Percentiles rank a stretch among this genome's conserved stretches.
Conservation (phyloP, 2,797 vertebrate genomes). For the Distichodus sexfasciatus region DNA sequence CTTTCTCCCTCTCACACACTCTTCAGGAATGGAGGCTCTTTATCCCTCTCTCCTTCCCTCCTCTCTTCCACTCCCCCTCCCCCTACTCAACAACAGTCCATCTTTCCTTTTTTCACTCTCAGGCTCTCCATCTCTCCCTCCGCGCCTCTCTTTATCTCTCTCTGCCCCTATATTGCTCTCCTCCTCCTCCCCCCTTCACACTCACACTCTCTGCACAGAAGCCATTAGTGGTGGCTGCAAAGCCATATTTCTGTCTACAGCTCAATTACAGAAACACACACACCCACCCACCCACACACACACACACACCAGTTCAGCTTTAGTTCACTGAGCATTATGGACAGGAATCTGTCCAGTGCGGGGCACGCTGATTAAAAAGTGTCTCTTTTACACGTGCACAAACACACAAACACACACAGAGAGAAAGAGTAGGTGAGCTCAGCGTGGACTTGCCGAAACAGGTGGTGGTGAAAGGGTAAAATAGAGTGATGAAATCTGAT, state of each 20-base stretch:
- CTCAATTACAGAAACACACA: slow-evolving; percentile 47
- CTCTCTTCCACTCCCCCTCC: background rate
- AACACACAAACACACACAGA: slow-evolving; percentile 16
- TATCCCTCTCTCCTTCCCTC: slow-evolving; percentile 15
- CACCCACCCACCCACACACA: slow-evolving; percentile 5
- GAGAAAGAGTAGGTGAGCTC: slow-evolving; percentile 8
- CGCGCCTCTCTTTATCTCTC: slow-evolving; percentile 21
- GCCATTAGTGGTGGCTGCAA: slow-evolving; percentile 50
- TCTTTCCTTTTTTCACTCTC: slow-evolving; percentile 31
- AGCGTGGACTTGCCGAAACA: slow-evolving; percentile 35
- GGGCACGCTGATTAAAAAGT: slow-evolving; percentile 34
- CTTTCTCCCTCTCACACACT: slow-evolving; percentile 45
- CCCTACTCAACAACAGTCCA: background rate
- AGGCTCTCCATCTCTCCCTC: slow-evolving; percentile 52
- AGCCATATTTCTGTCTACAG: slow-evolving; percentile 56
- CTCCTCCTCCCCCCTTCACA: slow-evolving; percentile 18
- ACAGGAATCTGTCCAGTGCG: slow-evolving; percentile 33
- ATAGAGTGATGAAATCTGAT: slow-evolving; percentile 53
- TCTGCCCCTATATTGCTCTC: slow-evolving; percentile 30
- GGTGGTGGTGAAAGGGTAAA: slow-evolving; percentile 39
- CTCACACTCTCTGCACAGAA: slow-evolving; percentile 46
- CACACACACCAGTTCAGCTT: slow-evolving; percentile 45
- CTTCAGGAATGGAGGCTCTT: no score
- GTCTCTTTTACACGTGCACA: slow-evolving; percentile 5
- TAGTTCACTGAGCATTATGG: slow-evolving; percentile 49